Conservation (phyloP, 2,888 invertebrate genomes). For the Cheilosia urbana region DNA sequence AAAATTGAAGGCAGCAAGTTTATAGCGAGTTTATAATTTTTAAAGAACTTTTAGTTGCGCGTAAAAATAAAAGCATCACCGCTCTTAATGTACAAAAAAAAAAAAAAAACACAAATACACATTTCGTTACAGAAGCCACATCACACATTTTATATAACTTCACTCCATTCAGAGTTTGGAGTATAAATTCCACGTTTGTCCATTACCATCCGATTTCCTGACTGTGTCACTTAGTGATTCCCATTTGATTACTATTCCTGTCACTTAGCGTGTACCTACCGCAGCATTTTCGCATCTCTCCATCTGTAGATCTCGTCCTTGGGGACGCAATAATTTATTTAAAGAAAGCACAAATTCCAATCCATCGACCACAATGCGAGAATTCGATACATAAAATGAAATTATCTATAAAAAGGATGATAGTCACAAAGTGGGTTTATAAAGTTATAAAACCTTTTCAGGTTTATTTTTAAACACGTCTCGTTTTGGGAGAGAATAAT, state of each 20-base stretch:
- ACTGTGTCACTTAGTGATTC: slow-evolving; percentile 13
- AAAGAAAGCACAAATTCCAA: background rate
- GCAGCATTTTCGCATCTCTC: background rate
- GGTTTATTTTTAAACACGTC: slow-evolving; percentile 9
- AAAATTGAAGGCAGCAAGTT: too few species aligned
- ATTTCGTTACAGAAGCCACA: too few species aligned
- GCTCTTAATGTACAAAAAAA: too few species aligned
- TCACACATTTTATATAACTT: too few species aligned
- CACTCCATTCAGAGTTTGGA: background rate
- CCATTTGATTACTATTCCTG: background rate
- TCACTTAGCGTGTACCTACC: background rate
- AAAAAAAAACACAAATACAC: too few species aligned
- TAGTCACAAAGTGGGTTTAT: background rate
- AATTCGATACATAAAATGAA: background rate
- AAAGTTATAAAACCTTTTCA: slow-evolving; percentile 4
- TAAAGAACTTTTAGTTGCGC: too few species aligned
- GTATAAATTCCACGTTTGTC: slow-evolving; percentile 14
- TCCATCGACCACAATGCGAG: slow-evolving; percentile 1
- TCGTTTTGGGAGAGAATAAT: slow-evolving; percentile 27
- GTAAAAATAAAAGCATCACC: too few species aligned
- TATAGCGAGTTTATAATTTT: too few species aligned
- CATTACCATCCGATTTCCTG: slow-evolving; percentile 1
- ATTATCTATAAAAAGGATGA: background rate
- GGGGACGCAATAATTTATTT: slow-evolving; percentile 18
- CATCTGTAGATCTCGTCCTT: background rate